Conservation (phyloP, 2,113 vertebrate species). For the Colinus virginianus region DNA sequence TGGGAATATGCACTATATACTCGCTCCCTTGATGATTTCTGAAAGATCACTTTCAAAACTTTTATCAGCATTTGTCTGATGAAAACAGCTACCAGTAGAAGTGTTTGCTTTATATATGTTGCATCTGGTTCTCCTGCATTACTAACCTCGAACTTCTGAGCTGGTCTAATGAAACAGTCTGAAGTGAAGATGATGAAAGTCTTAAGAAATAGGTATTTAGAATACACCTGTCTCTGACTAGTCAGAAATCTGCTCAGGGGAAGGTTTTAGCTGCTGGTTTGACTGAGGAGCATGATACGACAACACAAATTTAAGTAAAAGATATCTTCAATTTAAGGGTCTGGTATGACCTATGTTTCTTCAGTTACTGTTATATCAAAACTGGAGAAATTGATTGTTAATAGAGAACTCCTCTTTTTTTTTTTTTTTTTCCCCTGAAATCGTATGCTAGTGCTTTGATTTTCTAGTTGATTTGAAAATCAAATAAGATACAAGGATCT, state of each 20-base stretch:
- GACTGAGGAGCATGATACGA: background rate
- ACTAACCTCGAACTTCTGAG: background rate
- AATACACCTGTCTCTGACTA: background rate
- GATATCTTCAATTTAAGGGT: background rate
- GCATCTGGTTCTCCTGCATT: background rate
- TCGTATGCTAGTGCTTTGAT: background rate
- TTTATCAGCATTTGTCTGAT: background rate
- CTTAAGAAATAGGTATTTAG: background rate
- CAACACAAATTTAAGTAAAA: background rate
- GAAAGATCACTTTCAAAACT: background rate
- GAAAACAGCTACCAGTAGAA: background rate
- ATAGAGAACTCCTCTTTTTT: background rate
- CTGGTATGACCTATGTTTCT: background rate
- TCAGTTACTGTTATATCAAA: background rate
- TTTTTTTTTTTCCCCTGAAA: background rate
- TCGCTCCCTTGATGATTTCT: background rate
- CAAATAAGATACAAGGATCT: background rate
- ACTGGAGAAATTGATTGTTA: background rate
- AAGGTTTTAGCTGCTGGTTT: background rate
- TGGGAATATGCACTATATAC: rapidly evolving
- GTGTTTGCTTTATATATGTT: background rate
- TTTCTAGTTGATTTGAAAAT: background rate
- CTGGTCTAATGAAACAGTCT: background rate
- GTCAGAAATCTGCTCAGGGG: background rate
- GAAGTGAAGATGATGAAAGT: background rate